Evolutionary conservation across 1,140 invertebrate genomes (phyloP).

Genomic region (Oedothorax gibbosus): DNA sequence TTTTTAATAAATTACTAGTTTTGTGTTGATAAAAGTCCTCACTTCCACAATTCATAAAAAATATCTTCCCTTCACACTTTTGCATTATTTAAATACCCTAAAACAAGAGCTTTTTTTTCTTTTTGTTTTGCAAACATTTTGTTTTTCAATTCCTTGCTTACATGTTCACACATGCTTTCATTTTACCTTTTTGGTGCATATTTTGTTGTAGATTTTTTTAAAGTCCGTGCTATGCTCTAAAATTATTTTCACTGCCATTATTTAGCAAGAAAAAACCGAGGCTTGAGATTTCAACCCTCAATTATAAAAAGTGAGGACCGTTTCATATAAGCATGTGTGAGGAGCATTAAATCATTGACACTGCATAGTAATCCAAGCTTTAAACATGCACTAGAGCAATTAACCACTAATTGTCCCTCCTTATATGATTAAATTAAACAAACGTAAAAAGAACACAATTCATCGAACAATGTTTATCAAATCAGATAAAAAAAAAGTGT

Average conservation of each 20-base stretch:
- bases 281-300: conserved; percentile 11
- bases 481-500: too few species aligned
- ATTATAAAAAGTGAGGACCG: conserved; percentile 48
- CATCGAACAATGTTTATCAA: too few species aligned
- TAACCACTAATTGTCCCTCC: conserved; percentile 30
- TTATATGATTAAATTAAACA: not conserved
- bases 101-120: too few species aligned
- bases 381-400: not conserved
- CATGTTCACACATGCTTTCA: too few species aligned
- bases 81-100: too few species aligned
- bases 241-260: conserved; percentile 54
- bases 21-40: too few species aligned
- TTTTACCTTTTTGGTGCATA: conserved; percentile 18
- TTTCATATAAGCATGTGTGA: conserved; percentile 44
- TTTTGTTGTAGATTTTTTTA: conserved; percentile 27
- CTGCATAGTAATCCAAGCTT: conserved; percentile 22
- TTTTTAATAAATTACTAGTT: too few species aligned
- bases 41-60: too few species aligned
- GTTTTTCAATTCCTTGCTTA: too few species aligned
- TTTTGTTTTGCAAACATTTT: too few species aligned
- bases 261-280: conserved; percentile 53
- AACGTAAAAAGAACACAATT: too few species aligned
- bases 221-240: conserved; percentile 5
- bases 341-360: conserved; percentile 18
- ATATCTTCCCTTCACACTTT: too few species aligned